phyloP scores from a whole-genome alignment of 1,140 invertebrate genomes.

The Drosophila chauvacae region DNA sequence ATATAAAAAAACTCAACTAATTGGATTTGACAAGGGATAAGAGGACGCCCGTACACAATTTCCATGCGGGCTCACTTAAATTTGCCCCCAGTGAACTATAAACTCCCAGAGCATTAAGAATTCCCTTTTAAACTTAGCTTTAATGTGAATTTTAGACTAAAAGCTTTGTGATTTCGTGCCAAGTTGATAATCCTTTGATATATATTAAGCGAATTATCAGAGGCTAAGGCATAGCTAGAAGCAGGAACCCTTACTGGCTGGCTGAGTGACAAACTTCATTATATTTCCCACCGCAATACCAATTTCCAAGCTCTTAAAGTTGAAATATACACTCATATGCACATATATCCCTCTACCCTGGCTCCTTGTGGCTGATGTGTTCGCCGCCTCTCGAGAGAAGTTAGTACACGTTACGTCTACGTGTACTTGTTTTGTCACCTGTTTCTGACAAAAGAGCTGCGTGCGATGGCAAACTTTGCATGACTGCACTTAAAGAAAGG shows the following conservation, averaged over 20 bases:
- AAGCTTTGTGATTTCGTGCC: neutral
- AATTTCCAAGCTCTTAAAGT: conserved; percentile 28
- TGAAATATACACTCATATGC: neutral
- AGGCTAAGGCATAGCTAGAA: neutral
- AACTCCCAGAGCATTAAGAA: neutral
- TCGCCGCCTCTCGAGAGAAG: conserved; percentile 26
- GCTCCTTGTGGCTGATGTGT: conserved; percentile 17
- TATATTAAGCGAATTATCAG: neutral
- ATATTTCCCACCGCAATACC: conserved; percentile 29
- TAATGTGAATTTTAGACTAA: neutral
- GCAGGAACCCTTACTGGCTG: neutral
- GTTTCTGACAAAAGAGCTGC: conserved; percentile 68
- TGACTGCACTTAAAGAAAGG: conserved; percentile 26
- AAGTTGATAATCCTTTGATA: neutral
- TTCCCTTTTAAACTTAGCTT: conserved; percentile 2
- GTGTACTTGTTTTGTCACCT: conserved; percentile 71
- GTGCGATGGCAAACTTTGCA: conserved; percentile 47
- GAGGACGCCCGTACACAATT: neutral
- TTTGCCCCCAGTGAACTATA: neutral
- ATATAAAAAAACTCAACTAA: conserved; percentile 42
- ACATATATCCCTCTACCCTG: conserved; percentile 5
- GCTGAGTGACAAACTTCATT: conserved; percentile 17
- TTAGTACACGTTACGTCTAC: conserved; percentile 44
- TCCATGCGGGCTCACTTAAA: neutral
- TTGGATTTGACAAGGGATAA: conserved; percentile 37